Evolutionary conservation across 2,888 invertebrate genomes (phyloP).

Genomic region (Caenorhabditis plicata): DNA sequence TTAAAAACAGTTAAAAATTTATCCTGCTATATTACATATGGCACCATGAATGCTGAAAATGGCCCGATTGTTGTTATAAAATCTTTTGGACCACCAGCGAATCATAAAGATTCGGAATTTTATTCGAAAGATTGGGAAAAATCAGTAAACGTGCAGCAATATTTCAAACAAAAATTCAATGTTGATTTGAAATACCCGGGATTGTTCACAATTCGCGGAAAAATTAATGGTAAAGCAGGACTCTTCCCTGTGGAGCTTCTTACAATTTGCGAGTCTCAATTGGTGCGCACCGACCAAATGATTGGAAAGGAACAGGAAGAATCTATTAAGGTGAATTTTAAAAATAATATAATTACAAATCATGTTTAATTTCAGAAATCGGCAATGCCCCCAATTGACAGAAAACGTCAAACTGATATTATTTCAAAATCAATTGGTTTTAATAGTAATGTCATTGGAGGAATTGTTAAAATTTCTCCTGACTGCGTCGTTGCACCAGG

Average conservation of each 20-base stretch:
- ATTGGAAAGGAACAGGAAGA: slow-evolving; percentile 1
- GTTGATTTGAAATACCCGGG: background rate
- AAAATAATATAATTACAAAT: too few species aligned
- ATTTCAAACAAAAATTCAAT: slow-evolving; percentile 1
- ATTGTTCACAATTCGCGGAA: slow-evolving; percentile 7
- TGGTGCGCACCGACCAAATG: slow-evolving; percentile 10
- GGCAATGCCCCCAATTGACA: background rate
- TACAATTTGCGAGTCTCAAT: background rate
- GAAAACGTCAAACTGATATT: background rate
- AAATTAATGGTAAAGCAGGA: background rate
- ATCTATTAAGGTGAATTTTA: slow-evolving; percentile 5
- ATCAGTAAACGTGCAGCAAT: background rate
- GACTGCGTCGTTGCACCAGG: background rate
- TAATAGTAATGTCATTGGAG: background rate
- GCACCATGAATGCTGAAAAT: background rate
- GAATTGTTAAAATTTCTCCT: background rate
- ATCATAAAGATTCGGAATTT: background rate
- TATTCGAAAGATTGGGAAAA: background rate
- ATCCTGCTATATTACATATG: slow-evolving; percentile 1
- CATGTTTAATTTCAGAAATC: slow-evolving; percentile 1
- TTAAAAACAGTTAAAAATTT: background rate
- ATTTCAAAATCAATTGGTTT: background rate
- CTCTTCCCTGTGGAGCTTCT: slow-evolving; percentile 7
- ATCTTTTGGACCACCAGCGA: slow-evolving; percentile 4
- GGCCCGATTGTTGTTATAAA: background rate